These are phyloP conservation scores for Perccottus glenii DNA, from an alignment of 2,113 vertebrate genomes.

Conservation along the genomic window DNA sequence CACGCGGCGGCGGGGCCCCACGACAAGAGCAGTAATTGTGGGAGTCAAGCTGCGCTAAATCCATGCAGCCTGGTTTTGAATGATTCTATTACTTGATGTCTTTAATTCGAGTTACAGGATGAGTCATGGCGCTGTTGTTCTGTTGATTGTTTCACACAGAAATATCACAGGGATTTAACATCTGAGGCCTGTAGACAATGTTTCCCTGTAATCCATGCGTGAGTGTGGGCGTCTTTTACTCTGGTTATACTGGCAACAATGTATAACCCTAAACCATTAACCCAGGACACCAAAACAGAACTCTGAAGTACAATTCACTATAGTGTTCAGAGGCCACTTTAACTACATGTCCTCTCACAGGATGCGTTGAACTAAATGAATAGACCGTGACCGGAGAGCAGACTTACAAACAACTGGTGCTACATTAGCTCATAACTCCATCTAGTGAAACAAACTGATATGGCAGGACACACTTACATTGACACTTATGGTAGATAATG, in stretches of 20 bases:
- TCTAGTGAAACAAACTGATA: no score
- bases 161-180: slow-evolving; percentile 47
- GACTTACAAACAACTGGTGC: no score
- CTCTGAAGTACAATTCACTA: no score
- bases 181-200: slow-evolving; percentile 26
- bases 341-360: no score
- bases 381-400: no score
- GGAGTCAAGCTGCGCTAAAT: slow-evolving; percentile 52
- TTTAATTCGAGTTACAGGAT: slow-evolving; percentile 36
- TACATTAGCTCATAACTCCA: no score
- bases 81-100: slow-evolving; percentile 50
- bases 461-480: no score
- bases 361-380: no score
- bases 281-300: no score
- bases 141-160: slow-evolving; percentile 52
- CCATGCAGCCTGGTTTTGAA: slow-evolving; percentile 45
- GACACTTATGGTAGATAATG: no score
- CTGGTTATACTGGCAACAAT: not conserved
- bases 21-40: slow-evolving; percentile 30
- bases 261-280: no score
- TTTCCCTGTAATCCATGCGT: slow-evolving; percentile 38
- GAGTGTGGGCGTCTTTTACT: slow-evolving; percentile 1
- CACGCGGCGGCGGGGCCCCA: slow-evolving; percentile 22
- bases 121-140: slow-evolving; percentile 52
- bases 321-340: no score